Evolutionary conservation across 2,113 vertebrate species (phyloP).

Genomic region (Dasypus novemcinctus): DNA sequence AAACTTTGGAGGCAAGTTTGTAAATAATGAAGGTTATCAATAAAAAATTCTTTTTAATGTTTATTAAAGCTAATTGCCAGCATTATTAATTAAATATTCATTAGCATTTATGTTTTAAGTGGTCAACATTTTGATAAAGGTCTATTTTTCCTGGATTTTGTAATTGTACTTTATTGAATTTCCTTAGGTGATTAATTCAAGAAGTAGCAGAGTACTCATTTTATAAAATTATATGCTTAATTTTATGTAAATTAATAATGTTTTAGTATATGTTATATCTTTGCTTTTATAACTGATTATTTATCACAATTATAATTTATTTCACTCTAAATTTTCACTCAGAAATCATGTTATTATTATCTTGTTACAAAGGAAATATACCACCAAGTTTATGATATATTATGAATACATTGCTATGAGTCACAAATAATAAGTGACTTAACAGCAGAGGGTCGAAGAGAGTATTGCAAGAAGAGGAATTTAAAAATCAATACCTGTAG

Average conservation of each 20-base stretch:
- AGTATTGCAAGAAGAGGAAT: neutral
- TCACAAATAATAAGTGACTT: neutral
- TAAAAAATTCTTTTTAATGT: neutral
- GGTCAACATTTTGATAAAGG: neutral
- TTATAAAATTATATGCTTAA: neutral
- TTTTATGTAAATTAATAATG: neutral
- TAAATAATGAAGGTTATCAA: neutral
- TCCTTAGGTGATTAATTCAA: neutral
- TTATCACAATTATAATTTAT: neutral
- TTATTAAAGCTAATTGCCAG: neutral
- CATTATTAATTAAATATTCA: neutral
- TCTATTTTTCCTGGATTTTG: neutral
- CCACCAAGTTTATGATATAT: neutral
- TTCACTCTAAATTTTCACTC: conserved; percentile 27
- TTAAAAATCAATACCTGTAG: neutral
- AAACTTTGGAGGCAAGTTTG: neutral
- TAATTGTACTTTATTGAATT: neutral
- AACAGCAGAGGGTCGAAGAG: neutral
- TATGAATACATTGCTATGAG: neutral
- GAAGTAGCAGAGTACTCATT: neutral
- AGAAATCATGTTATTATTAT: neutral
- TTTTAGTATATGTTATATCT: neutral
- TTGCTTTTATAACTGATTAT: neutral
- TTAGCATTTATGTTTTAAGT: neutral
- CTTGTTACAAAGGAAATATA: neutral